Base-by-base conservation (phyloP, 2,113 vertebrate species). In the Erpornis zantholeuca region DNA sequence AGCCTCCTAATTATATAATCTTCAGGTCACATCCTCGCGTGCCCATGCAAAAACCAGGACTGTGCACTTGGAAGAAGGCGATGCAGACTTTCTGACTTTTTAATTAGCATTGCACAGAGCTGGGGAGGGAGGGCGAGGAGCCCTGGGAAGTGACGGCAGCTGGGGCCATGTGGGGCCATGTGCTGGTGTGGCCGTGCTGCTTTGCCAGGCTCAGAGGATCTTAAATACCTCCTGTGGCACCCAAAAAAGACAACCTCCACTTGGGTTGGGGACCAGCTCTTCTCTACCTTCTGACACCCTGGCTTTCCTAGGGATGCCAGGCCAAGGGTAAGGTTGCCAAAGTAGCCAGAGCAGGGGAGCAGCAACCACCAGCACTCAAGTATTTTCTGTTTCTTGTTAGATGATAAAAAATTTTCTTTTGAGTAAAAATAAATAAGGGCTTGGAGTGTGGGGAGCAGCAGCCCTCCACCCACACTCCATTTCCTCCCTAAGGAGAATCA, bases 1-100 rank as follows among this genome's bases (percentile, higher is more conserved):
- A 92, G 82, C 92, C 90, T 95, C 92, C 97, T 97, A 96, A 98
- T 98, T 98, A 98, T 95, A 92, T 98, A 98, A 98, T 97, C 97
- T 94, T 96, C 44, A 38, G 97, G 98, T 98, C 98, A 98, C 93
- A 98, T 97, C 95, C 95, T 95, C 53, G 35, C 44, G 78, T 90
- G 96, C 91, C 97, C 96, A 86, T 90, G 96, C 80, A 72, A 94
- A 93, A 97, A 97, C 90, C 94, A 97, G 95, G 95, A 92, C 97
- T 95, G 85, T 65, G 61, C 56, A 9, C 88, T 89, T 66, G 96
- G 94, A 96, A 56, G 94, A 92, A 95, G 69, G 92, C 9, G 25
- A 63, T 52, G 72, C 73, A 12, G 69, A 78, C 24, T 97, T 80
- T 86, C 68, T 49, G 56, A 59, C 53, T 86, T 83, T 89, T 89